Evolutionary conservation across 2,797 vertebrate genomes (phyloP), one percentile per base, ranked within the genome.

Genomic region (Catharus ustulatus): DNA sequence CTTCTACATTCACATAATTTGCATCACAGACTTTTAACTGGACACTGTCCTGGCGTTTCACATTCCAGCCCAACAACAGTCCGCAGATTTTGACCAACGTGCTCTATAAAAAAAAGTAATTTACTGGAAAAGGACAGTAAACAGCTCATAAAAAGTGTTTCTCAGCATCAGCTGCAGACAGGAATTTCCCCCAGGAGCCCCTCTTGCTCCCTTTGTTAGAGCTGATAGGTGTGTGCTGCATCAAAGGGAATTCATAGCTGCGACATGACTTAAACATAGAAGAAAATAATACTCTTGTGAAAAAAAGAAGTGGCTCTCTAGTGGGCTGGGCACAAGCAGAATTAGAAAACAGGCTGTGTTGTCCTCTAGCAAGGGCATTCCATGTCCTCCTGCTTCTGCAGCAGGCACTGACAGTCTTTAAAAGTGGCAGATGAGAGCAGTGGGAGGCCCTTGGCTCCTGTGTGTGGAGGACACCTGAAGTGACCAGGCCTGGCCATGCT

Each of bases 81-180:
- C 81, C 5, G 3, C 76, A 93, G 81, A 43, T 79, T 92, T 89
- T 86, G 40, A 95, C 52, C 61, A 86, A 86, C 19, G 19, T 45
- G 45, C 29, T 79, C 52, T 84, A 90, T 89, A 57, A 93, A 95
- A 92, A 51, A 77, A 34, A 40, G 45, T 54, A 15, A 85, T 58
- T 89, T 95, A 89, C 83, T 91, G 58, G 84, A 82, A 95, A 94
- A 94, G 61, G 32, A 90, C 46, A 64, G 91, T 83, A 97, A 96
- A 87, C 78, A 85, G 73, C 64, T 95, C 67, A 69, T 95, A 91
- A 96, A 93, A 96, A 69, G 36, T 87, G 63, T 94, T 90, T 90
- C 76, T 93, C 88, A 87, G 71, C 90, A 81, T 83, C 74, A 75
- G 87, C 73, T 71, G 66, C 84, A 94, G 90, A 74, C 51, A 87